Base-by-base conservation (phyloP, 2,888 invertebrate species). In the Uropetala carovei region DNA sequence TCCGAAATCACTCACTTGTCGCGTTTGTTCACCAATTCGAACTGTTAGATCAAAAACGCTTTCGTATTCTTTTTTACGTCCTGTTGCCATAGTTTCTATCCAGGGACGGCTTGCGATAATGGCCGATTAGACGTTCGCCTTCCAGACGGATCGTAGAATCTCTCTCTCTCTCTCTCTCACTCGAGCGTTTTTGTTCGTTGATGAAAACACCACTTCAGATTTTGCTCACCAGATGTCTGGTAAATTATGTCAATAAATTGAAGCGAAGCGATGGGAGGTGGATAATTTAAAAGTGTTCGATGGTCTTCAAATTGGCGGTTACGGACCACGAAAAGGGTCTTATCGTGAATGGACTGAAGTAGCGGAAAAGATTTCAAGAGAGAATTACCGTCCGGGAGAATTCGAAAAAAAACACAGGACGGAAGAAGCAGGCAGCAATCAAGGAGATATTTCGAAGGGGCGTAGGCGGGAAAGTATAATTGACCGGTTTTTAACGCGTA, bases 231-330 rank as follows among this genome's bases (percentile, higher is more conserved):
- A 68, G 60, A 60, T 60, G 59, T 30, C 86, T n/a, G 7, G 30
- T 60, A 64, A 64, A 86, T 86, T 86, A 18, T 59, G 30, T 18
- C 86, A 27, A 86, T 60, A 86, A 86, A 30, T 27, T 3, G 85
- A 59, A 43, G 86, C 22, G 43, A 30, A 30, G 59, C n/a, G 18
- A 30, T 58, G 57, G 22, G 85, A 14, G 85, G 22, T 9, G 16
- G 85, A 58, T 22, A 11, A 86, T 58, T 57, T 59, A 22, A 58
- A 59, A 18, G 27, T 27, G 22, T 8, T 16, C 27, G n/a, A 60
- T 2, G 10, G 60, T 18, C 60, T 60, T 60, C n/a, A 86, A 64
- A 86, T 60, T 86, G 86, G 30, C 30, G 86, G 86, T 64, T 86
- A 2, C 30, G 60, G 30, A 59, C 58, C 22, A 27, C 16, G 59